phyloP scores from a whole-genome alignment of 2,888 invertebrate genomes.

The Hemithea aestivaria region DNA sequence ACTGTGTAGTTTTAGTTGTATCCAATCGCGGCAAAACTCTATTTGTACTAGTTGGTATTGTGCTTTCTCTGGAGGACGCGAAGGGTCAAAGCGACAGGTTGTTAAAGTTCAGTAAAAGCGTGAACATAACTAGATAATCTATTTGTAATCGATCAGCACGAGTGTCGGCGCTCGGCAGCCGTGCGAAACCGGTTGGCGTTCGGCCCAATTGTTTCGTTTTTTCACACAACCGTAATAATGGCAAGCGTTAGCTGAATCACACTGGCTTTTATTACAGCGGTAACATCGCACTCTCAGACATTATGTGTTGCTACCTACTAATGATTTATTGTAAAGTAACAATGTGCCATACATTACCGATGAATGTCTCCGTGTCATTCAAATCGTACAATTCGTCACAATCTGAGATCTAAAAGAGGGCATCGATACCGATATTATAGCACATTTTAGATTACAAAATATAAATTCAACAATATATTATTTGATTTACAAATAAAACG shows the following conservation, averaged over 20 bases:
- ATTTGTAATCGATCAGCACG: constrained; percentile 38
- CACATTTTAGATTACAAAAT: too few relatives aligned
- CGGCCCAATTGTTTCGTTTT: constrained; percentile 45
- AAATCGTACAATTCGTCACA: too few relatives aligned
- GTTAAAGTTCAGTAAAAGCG: constrained; percentile 34
- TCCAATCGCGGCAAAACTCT: too few relatives aligned
- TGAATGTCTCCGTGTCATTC: too few relatives aligned
- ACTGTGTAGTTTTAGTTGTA: too few relatives aligned
- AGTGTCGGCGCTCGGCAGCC: constrained; percentile 21
- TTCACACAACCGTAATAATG: constrained; percentile 34
- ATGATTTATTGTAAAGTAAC: constrained; percentile 12
- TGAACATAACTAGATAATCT: constrained; percentile 39
- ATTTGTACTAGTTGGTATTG: too few relatives aligned
- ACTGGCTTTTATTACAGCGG: constrained; percentile 17
- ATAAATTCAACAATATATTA: too few relatives aligned
- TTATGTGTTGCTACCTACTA: constrained; percentile 23
- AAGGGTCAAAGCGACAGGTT: constrained; percentile 16
- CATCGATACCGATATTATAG: too few relatives aligned
- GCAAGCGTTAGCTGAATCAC: constrained; percentile 28
- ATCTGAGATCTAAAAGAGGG: too few relatives aligned
- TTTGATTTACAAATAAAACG: constrained; percentile 1
- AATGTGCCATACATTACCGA: too few relatives aligned
- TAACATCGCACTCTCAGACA: constrained; percentile 25
- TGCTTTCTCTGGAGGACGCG: constrained; percentile 15
- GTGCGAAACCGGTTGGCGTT: constrained; percentile 47